Conservation (phyloP, 2,113 vertebrate species). For the Dicaeum eximium region DNA sequence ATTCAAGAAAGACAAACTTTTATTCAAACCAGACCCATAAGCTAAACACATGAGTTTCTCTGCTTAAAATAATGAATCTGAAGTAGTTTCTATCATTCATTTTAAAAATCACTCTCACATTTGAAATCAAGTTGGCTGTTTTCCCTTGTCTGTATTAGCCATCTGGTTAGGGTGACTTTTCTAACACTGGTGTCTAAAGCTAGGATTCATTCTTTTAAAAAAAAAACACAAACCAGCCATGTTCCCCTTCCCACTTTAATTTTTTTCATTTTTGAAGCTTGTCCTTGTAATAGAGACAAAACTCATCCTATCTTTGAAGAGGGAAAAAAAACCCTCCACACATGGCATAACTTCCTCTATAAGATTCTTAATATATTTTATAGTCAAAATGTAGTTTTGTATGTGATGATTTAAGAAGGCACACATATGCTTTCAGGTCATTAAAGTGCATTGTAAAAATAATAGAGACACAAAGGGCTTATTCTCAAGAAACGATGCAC, state of each 20-base stretch:
- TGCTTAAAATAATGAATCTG: conserved; percentile 72
- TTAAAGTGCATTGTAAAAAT: conserved; percentile 57
- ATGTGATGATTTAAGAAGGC: conserved; percentile 56
- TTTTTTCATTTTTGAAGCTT: conserved; percentile 56
- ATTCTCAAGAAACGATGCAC: conserved; percentile 32
- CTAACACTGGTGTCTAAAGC: conserved; percentile 32
- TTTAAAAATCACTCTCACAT: conserved; percentile 73
- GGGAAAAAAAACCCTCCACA: neutral
- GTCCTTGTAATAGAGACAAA: conserved; percentile 37
- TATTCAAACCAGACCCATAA: conserved; percentile 79
- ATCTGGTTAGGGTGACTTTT: conserved; percentile 67
- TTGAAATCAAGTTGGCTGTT: conserved; percentile 74
- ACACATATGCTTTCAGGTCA: conserved; percentile 51
- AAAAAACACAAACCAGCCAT: neutral
- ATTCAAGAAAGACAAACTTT: conserved; percentile 77
- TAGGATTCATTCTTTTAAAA: conserved; percentile 13
- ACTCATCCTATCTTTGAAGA: conserved; percentile 54
- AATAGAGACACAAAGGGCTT: conserved; percentile 57
- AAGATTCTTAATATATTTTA: conserved; percentile 69
- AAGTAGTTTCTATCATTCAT: conserved; percentile 75
- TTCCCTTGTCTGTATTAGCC: conserved; percentile 64
- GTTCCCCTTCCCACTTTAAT: conserved; percentile 5
- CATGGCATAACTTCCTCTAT: conserved; percentile 47
- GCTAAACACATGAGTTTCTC: conserved; percentile 70
- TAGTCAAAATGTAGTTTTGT: conserved; percentile 55